These are phyloP conservation scores for Hyposoter dolosus DNA, from an alignment of 2,888 invertebrate genomes.

Conservation along the genomic window DNA sequence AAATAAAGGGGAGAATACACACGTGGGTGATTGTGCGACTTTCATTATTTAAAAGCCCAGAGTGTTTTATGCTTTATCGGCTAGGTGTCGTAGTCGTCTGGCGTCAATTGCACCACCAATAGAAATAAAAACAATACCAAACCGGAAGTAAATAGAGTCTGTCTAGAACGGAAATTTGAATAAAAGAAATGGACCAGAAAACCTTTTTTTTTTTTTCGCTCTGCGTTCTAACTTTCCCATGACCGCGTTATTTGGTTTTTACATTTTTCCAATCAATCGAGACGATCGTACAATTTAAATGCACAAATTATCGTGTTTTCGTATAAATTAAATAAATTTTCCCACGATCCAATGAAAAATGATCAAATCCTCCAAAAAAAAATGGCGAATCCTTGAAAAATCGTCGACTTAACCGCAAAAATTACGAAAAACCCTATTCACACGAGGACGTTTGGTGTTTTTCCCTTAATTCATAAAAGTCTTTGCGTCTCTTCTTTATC, in stretches of 20 bases:
- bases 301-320: not conserved
- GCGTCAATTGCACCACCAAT: slow-evolving; percentile 46
- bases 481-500: not conserved
- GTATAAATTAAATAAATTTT: not conserved
- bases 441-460: not conserved
- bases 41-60: slow-evolving; percentile 51
- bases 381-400: not conserved
- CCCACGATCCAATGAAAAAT: not conserved
- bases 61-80: slow-evolving; percentile 31
- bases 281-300: not conserved
- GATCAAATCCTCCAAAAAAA: not conserved
- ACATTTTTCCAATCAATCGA: not conserved
- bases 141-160: slow-evolving; percentile 25
- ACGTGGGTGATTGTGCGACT: slow-evolving; percentile 42
- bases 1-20: slow-evolving; percentile 40
- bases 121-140: slow-evolving; percentile 27
- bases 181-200: slow-evolving; percentile 11
- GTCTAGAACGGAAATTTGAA: slow-evolving; percentile 48
- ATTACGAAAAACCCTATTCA: not conserved
- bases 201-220: not conserved
- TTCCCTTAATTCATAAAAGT: not conserved
- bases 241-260: not conserved
- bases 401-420: not conserved
- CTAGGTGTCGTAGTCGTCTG: slow-evolving; percentile 39
- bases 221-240: not conserved